Percentiles rank a stretch among this genome's conserved stretches.
Conservation (phyloP, 2,113 vertebrate species). For the Mus pahari region DNA sequence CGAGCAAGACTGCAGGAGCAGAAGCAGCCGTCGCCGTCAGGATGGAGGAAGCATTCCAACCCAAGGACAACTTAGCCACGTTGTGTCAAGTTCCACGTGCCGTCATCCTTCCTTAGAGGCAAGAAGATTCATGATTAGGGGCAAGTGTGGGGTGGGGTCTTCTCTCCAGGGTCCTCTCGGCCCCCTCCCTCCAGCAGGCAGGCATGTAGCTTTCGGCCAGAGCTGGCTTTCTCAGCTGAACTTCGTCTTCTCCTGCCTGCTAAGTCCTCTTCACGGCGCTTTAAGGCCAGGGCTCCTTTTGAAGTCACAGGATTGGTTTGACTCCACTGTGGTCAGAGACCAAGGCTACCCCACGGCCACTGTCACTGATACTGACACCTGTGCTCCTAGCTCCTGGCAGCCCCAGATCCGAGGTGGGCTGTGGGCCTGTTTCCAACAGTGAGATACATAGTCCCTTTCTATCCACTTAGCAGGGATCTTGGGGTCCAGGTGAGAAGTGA, state of each 20-base stretch:
- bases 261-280: not conserved
- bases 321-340: not conserved
- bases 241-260: not conserved
- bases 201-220: not conserved
- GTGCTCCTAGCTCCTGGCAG: not conserved
- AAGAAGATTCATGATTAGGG: not conserved
- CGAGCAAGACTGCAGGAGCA: not conserved
- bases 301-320: not conserved
- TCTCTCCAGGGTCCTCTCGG: not conserved
- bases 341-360: too few species aligned
- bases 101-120: not conserved
- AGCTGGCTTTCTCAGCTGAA: not conserved
- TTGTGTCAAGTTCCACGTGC: not conserved
- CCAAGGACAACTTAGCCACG: not conserved
- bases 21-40: not conserved
- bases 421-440: not conserved
- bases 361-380: too few species aligned
- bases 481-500: not conserved
- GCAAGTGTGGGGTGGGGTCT: not conserved
- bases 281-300: not conserved
- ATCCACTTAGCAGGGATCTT: not conserved
- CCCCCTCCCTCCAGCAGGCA: rapidly evolving
- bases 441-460: not conserved
- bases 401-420: not conserved
- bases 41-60: not conserved